Percentiles rank a stretch among this genome's conserved stretches.
Evolutionary conservation across 2,113 vertebrate genomes (phyloP).

Genomic region (Illadopsis cleaveri): DNA sequence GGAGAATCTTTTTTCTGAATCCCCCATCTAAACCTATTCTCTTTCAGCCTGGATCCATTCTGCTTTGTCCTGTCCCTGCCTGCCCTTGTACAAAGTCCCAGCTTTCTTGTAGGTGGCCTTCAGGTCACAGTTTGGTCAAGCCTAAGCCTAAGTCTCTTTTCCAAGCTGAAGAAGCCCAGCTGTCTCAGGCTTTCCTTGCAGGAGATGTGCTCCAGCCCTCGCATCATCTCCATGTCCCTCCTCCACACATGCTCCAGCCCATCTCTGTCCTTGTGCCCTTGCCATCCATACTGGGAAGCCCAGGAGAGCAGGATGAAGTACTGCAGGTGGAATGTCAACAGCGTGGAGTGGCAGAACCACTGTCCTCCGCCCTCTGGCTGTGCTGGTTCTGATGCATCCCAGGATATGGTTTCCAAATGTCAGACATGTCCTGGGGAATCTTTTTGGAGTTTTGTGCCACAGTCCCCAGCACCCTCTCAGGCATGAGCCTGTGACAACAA

Average conservation of each 20-base stretch:
- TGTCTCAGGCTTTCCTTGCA: not conserved
- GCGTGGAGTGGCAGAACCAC: not conserved
- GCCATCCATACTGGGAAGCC: not conserved
- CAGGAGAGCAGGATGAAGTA: too few relatives aligned
- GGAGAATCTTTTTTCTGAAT: not conserved
- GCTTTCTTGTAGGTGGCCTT: not conserved
- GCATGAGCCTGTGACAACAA: not conserved
- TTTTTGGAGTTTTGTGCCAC: not conserved
- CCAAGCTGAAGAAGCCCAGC: not conserved
- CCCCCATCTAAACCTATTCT: not conserved
- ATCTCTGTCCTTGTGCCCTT: not conserved
- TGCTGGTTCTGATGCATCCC: not conserved
- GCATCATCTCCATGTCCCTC: not conserved
- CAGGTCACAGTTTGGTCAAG: not conserved
- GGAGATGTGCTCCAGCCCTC: not conserved
- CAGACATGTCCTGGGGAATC: not conserved
- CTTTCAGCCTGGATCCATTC: not conserved
- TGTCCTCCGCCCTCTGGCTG: too few relatives aligned
- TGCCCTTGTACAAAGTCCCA: not conserved
- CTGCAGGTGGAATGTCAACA: not conserved
- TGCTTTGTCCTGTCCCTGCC: not conserved
- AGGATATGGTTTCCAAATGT: not conserved
- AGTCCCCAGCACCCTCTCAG: not conserved
- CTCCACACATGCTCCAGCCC: fast-evolving
- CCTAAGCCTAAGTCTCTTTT: not conserved